Conservation (phyloP, 2,888 invertebrate genomes). For the Nineta flava region DNA sequence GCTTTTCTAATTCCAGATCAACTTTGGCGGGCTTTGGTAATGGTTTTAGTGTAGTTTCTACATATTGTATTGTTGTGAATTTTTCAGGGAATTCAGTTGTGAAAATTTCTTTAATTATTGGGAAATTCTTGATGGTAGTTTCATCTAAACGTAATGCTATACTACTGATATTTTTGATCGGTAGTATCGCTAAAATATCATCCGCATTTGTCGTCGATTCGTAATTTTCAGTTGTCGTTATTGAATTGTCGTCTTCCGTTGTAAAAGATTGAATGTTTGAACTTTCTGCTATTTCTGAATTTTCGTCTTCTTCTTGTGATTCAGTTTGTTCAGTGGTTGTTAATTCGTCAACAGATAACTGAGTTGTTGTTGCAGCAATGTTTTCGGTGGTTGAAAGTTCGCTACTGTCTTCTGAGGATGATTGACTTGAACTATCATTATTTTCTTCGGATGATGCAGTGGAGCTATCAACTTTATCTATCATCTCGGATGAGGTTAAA, state of each 20-base stretch:
- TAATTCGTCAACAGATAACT: not conserved
- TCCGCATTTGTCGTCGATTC: no score
- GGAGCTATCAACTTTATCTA: not conserved
- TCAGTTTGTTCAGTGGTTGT: no score
- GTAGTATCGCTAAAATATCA: no score
- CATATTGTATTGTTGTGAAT: conserved; percentile 4
- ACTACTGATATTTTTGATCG: not conserved
- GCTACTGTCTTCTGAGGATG: not conserved
- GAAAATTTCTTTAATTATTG: conserved; percentile 2
- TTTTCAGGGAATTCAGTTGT: conserved; percentile 1
- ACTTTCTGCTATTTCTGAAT: no score
- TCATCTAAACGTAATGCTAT: conserved; percentile 10
- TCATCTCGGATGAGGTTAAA: not conserved
- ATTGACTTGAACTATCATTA: not conserved
- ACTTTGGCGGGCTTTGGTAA: conserved; percentile 16
- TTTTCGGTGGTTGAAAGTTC: not conserved
- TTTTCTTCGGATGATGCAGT: not conserved
- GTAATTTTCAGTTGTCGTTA: not conserved
- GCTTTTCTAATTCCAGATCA: conserved; percentile 16
- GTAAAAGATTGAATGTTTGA: not conserved
- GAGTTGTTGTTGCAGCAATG: not conserved
- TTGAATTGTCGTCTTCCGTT: not conserved
- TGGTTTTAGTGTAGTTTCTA: conserved; percentile 4
- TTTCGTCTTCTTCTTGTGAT: no score
- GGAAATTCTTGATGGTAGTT: conserved; percentile 5